These are phyloP conservation scores for Hyperoplus lanceolatus DNA, from an alignment of 2,797 vertebrate species.

Conservation along the genomic window DNA sequence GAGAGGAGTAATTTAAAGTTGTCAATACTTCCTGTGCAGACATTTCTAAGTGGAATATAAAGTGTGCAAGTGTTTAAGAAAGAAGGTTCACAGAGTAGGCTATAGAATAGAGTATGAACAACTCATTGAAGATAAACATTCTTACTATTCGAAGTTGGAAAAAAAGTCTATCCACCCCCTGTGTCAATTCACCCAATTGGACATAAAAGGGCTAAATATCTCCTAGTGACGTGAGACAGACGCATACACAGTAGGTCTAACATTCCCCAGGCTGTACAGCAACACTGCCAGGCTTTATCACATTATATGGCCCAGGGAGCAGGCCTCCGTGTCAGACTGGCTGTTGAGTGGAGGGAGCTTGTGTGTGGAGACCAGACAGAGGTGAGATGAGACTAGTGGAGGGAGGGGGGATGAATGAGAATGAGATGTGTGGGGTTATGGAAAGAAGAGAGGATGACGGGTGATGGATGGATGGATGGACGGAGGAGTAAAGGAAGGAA, in stretches of 20 bases:
- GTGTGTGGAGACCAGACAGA: slow-evolving; percentile 58
- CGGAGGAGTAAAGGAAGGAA: not conserved
- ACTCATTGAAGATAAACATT: slow-evolving; percentile 13
- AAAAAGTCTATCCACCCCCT: not conserved
- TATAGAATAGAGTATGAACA: not conserved
- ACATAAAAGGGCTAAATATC: slow-evolving; percentile 25
- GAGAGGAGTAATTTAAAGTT: slow-evolving; percentile 74
- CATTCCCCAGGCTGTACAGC: slow-evolving; percentile 48
- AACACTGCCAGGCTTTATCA: slow-evolving; percentile 68
- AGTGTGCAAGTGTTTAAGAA: slow-evolving; percentile 26
- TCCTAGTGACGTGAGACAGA: slow-evolving; percentile 46
- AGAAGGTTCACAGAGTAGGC: not conserved
- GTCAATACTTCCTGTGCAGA: slow-evolving; percentile 70
- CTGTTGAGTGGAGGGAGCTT: slow-evolving; percentile 42
- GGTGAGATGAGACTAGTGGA: slow-evolving; percentile 54
- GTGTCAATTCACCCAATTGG: slow-evolving; percentile 19
- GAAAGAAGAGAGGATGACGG: slow-evolving; percentile 12
- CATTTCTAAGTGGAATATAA: slow-evolving; percentile 41
- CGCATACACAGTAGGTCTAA: slow-evolving; percentile 62
- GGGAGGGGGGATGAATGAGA: not conserved
- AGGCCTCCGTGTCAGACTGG: slow-evolving; percentile 65
- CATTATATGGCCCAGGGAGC: slow-evolving; percentile 75
- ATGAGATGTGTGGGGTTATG: slow-evolving; percentile 18
- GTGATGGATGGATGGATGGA: slow-evolving; percentile 22
- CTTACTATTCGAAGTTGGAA: slow-evolving; percentile 2